phyloP scores from a whole-genome alignment of 2,797 vertebrate genomes.

The Sebastes nivosus region DNA sequence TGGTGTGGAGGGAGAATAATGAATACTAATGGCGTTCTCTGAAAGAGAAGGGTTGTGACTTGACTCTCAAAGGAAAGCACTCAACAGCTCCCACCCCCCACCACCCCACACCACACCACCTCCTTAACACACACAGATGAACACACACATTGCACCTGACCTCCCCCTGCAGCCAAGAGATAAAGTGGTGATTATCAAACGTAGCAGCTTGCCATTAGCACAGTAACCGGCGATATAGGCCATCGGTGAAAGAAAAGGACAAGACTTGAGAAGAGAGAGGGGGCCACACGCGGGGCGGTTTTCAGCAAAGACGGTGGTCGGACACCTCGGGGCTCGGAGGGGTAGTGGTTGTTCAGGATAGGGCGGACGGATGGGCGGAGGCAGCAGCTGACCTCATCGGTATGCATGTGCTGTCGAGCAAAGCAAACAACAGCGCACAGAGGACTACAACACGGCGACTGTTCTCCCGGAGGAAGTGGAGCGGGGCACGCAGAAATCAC shows the following conservation, averaged over 20 bases:
- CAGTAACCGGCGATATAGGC: constrained; percentile 38
- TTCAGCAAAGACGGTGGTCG: neutral
- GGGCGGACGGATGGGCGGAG: constrained; percentile 30
- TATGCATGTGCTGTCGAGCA: constrained; percentile 50
- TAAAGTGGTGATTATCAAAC: constrained; percentile 74
- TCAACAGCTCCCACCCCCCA: constrained; percentile 32
- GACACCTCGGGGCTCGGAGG: neutral
- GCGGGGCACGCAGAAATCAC: neutral
- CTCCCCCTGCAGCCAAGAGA: constrained; percentile 59
- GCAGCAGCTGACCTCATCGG: constrained; percentile 62
- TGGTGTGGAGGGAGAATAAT: constrained; percentile 65
- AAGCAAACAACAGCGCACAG: constrained; percentile 50
- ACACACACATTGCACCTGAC: constrained; percentile 51
- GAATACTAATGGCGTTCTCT: constrained; percentile 77
- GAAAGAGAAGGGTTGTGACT: constrained; percentile 76
- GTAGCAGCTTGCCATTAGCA: constrained; percentile 60
- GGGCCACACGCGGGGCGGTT: constrained; percentile 27
- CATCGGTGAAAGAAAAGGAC: constrained; percentile 33
- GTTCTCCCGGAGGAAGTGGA: constrained; percentile 36
- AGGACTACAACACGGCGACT: constrained; percentile 42
- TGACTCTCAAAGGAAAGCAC: constrained; percentile 70
- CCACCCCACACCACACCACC: too few species aligned
- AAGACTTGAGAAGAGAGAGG: constrained; percentile 7
- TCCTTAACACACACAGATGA: constrained; percentile 7
- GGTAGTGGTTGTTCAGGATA: constrained; percentile 1